Evolutionary conservation across 2,113 vertebrate genomes (phyloP), one percentile per base, ranked within the genome.

Genomic region (Oophaga pumilio): DNA sequence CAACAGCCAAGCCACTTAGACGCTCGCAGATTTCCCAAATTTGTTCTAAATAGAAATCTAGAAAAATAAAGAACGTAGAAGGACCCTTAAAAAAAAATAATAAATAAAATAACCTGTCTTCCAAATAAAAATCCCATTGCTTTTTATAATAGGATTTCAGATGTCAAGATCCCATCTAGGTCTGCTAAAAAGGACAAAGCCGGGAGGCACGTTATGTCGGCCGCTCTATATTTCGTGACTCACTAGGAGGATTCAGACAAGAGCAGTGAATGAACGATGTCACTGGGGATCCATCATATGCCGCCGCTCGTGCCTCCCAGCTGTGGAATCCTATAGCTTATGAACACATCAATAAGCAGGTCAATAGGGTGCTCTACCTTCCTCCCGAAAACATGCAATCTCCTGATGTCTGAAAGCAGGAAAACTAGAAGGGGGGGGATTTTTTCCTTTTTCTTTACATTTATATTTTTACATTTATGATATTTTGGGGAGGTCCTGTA

Each of bases 281-380:
- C 85, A 68, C 62, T 69, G 76, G 85, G 76, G 85, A 86, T 86
- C 57, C 78, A 86, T 78, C 74, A 53, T 22, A 66, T 24, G 26
- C 15, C 22, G 73, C 74, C 10, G 10, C 49, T 28, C 64, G 24
- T 33, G 66, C 76, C 85, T 62, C 12, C 56, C 56, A 18, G 84
- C 71, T 76, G 13, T 28, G 26, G 49, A 86, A 79, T 78, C 74
- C 76, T 68, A 56, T 52, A 68, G 43, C 50, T 86, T 86, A 86
- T 50, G 26, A 68, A 79, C 76, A 69, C 60, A 86, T 56, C 76
- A 56, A 14, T 52, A 50, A 79, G 43, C 74, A 79, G 76, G 76
- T 86, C 76, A 80, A 28, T 69, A 18, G 53, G 17, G 22, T 49
- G 22, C n/a, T 17, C 64, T 68, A 20, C 1, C 33, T 33, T 33